Percentiles rank a stretch among this genome's conserved stretches.
phyloP scores from a whole-genome alignment of 2,888 invertebrate species.

The Diaprepes abbreviatus region DNA sequence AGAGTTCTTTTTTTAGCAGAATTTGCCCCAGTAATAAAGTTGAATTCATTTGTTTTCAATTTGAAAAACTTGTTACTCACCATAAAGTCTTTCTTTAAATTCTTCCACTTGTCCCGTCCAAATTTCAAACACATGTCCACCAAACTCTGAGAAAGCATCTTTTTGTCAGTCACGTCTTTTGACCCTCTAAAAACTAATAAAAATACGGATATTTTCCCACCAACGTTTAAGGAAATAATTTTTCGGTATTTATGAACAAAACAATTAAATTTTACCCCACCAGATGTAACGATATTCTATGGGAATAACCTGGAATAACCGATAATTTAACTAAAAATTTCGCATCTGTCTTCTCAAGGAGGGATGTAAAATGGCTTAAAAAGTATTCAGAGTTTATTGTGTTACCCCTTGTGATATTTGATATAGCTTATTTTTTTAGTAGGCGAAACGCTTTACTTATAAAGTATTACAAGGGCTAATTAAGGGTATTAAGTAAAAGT shows the following conservation, averaged over 20 bases:
- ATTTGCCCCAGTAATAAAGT: too few relatives aligned
- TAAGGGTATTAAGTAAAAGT: neutral
- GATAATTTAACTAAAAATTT: constrained; percentile 48
- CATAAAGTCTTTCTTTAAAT: neutral
- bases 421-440: constrained; percentile 45
- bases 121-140: constrained; percentile 30
- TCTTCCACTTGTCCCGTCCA: constrained; percentile 8
- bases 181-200: constrained; percentile 27
- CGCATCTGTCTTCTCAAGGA: constrained; percentile 50
- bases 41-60: too few relatives aligned
- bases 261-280: constrained; percentile 34
- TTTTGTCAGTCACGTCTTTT: constrained; percentile 32
- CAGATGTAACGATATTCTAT: constrained; percentile 44
- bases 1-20: too few relatives aligned
- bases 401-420: constrained; percentile 51
- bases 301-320: constrained; percentile 37
- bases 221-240: constrained; percentile 25
- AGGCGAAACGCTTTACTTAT: neutral
- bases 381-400: constrained; percentile 42
- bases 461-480: neutral
- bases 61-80: too few relatives aligned
- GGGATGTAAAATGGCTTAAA: constrained; percentile 25
- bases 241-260: constrained; percentile 20
- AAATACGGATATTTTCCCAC: constrained; percentile 30
- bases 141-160: constrained; percentile 15